Percentiles rank a stretch among this genome's conserved stretches.
Conservation (phyloP, 2,113 vertebrate genomes). For the Mus pahari region DNA sequence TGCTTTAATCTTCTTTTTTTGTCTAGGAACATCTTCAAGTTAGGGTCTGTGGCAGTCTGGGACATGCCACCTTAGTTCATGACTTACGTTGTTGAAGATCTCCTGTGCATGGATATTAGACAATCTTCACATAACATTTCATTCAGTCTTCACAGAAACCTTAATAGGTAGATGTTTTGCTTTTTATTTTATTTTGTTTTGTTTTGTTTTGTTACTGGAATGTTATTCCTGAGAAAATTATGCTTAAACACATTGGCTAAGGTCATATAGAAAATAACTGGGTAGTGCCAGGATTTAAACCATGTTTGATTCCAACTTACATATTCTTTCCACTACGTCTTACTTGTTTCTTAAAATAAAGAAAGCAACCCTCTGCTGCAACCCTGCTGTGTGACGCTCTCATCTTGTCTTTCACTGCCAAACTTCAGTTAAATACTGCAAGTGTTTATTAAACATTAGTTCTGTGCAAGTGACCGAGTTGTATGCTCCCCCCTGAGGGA, state of each 20-base stretch:
- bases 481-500: not conserved
- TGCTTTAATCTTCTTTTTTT: not conserved
- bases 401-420: slow-evolving; percentile 59
- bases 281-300: slow-evolving; percentile 37
- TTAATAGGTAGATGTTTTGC: not conserved
- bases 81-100: not conserved
- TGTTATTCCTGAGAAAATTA: slow-evolving; percentile 31
- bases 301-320: slow-evolving; percentile 62
- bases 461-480: slow-evolving; percentile 37
- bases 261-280: slow-evolving; percentile 38
- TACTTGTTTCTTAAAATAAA: slow-evolving; percentile 54
- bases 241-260: slow-evolving; percentile 44
- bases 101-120: not conserved
- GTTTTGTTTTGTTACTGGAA: slow-evolving; percentile 14
- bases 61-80: not conserved
- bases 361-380: slow-evolving; percentile 27
- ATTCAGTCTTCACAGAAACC: slow-evolving; percentile 34
- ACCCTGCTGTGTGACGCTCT: slow-evolving; percentile 45
- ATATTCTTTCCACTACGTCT: slow-evolving; percentile 39
- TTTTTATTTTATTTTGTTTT: slow-evolving; percentile 17
- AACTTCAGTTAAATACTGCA: slow-evolving; percentile 61
- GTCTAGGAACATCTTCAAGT: not conserved
- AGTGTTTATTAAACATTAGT: slow-evolving; percentile 52
- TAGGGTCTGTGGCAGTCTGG: not conserved
- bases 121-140: slow-evolving; percentile 13